phyloP scores from a whole-genome alignment of 1,140 invertebrate genomes.

The Leptonema lineaticorne region DNA sequence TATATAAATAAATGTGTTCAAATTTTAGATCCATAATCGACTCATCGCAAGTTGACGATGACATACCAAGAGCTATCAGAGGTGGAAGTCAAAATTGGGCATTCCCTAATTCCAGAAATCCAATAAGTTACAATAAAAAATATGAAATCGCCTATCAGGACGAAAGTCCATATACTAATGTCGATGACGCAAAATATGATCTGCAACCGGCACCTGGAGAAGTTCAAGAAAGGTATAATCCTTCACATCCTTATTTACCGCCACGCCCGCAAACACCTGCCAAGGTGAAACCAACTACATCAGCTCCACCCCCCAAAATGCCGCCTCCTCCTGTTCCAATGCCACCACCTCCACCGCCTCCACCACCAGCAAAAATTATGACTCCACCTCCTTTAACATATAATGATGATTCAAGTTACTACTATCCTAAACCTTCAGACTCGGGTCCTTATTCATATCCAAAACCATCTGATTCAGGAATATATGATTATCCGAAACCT shows the following conservation, averaged over 20 bases:
- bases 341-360: conserved; percentile 48
- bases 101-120: conserved; percentile 2
- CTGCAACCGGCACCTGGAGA: conserved; percentile 40
- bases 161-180: conserved; percentile 16
- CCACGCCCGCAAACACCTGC: conserved; percentile 41
- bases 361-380: conserved; percentile 44
- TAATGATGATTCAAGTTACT: conserved; percentile 45
- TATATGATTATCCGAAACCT: conserved; percentile 1
- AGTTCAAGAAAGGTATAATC: conserved; percentile 53
- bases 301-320: conserved; percentile 42
- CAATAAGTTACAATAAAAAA: not conserved
- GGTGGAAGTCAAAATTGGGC: not conserved
- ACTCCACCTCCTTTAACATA: conserved; percentile 45
- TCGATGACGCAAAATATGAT: conserved; percentile 25
- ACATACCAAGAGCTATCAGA: conserved; percentile 13
- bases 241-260: conserved; percentile 54
- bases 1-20: too few relatives aligned
- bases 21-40: too few relatives aligned
- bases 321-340: conserved; percentile 47
- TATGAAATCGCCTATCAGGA: not conserved
- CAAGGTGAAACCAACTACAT: conserved; percentile 47
- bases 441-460: not conserved
- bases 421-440: conserved; percentile 1
- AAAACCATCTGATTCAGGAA: conserved; percentile 1
- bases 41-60: not conserved